These are phyloP conservation scores for Paralvinella palmiformis DNA, from an alignment of 1,140 invertebrate species.

Conservation along the genomic window DNA sequence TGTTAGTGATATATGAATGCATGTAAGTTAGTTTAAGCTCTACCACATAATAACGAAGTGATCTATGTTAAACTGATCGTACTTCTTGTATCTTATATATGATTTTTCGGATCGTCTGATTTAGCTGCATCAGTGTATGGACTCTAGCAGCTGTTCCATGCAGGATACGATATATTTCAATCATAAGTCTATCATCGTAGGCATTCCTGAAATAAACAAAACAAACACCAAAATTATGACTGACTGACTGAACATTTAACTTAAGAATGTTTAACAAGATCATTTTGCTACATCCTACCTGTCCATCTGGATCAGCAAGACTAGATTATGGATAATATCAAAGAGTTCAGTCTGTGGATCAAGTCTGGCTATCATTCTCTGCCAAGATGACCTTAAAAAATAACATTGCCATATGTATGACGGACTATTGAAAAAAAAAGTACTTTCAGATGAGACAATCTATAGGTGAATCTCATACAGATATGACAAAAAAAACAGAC, in stretches of 20 bases:
- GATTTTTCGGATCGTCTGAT: background rate
- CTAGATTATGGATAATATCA: background rate
- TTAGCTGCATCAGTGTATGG: background rate
- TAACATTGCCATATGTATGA: too few relatives aligned
- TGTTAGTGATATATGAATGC: too few relatives aligned
- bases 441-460: too few relatives aligned
- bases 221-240: too few relatives aligned
- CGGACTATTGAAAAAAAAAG: too few relatives aligned
- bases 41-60: too few relatives aligned
- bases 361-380: background rate
- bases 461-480: too few relatives aligned
- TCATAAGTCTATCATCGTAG: background rate
- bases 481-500: too few relatives aligned
- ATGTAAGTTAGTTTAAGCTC: too few relatives aligned
- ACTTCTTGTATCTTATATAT: too few relatives aligned
- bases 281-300: background rate
- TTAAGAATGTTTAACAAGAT: background rate
- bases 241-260: background rate
- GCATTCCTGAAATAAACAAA: background rate
- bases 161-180: background rate
- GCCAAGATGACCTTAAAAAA: background rate
- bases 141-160: background rate
- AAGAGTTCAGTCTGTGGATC: background rate
- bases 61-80: too few relatives aligned
- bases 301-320: background rate